phyloP scores from a whole-genome alignment of 2,113 vertebrate species.

The Vulpes ferrilata region DNA sequence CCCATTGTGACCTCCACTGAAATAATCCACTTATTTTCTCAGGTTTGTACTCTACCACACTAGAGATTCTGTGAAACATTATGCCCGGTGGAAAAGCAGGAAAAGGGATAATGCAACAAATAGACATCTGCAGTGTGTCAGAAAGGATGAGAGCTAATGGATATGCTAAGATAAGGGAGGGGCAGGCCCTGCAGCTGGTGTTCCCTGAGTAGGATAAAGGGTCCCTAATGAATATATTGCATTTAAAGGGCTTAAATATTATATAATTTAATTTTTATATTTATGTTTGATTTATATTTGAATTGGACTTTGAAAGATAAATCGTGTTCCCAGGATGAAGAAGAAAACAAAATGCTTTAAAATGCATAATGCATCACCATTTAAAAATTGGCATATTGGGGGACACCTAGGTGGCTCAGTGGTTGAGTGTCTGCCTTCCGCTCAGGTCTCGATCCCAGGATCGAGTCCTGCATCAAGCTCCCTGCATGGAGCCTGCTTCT shows the following conservation, averaged over 20 bases:
- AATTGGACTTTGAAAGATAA: neutral
- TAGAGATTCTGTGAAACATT: neutral
- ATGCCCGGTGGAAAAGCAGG: neutral
- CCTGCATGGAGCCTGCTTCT: too few relatives aligned
- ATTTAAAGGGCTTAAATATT: neutral
- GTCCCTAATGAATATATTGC: neutral
- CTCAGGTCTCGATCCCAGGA: too few relatives aligned
- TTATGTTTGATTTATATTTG: neutral
- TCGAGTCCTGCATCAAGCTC: too few relatives aligned
- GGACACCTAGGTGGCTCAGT: too few relatives aligned
- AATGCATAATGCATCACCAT: neutral
- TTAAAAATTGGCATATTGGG: neutral
- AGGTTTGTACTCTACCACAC: neutral
- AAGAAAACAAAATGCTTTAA: neutral
- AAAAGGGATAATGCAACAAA: neutral
- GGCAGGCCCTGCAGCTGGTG: accelerated
- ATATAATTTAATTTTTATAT: neutral
- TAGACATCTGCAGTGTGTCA: neutral
- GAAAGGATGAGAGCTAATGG: neutral
- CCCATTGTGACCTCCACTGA: neutral
- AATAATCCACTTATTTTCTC: neutral
- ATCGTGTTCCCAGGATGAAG: neutral
- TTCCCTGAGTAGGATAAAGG: neutral
- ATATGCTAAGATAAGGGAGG: neutral
- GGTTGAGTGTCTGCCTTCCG: too few relatives aligned